Conservation (phyloP, 2,113 vertebrate genomes). For the Lanius collurio region DNA sequence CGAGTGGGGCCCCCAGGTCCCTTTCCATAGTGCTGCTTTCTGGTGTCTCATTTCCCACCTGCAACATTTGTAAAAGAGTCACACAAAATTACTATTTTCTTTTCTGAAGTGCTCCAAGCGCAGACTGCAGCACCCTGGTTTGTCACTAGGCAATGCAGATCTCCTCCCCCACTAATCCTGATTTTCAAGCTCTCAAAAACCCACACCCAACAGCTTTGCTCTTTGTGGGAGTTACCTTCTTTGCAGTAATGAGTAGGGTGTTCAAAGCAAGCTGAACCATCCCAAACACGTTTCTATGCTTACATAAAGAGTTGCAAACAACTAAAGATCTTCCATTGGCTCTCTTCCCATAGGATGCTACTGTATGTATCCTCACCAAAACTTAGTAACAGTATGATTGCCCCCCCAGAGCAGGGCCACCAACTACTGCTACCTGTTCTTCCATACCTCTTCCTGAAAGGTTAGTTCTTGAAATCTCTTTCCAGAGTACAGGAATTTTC, state of each 20-base stretch:
- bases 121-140: background rate
- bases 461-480: background rate
- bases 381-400: background rate
- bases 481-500: background rate
- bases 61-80: background rate
- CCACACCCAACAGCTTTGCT: slow-evolving; percentile 15
- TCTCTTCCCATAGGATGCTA: background rate
- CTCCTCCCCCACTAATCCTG: slow-evolving; percentile 23
- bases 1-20: background rate
- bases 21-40: rapidly evolving
- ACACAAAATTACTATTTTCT: background rate
- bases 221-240: background rate
- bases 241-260: background rate
- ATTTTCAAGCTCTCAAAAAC: slow-evolving; percentile 34
- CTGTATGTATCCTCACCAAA: background rate
- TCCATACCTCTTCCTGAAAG: background rate
- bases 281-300: background rate
- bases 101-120: background rate
- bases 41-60: background rate
- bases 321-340: background rate
- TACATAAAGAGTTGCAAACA: background rate
- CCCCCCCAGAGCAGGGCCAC: background rate
- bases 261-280: background rate
- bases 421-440: background rate
- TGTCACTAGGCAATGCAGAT: background rate